Conservation (phyloP, 2,888 invertebrate species). For the Eristalis tenax region DNA sequence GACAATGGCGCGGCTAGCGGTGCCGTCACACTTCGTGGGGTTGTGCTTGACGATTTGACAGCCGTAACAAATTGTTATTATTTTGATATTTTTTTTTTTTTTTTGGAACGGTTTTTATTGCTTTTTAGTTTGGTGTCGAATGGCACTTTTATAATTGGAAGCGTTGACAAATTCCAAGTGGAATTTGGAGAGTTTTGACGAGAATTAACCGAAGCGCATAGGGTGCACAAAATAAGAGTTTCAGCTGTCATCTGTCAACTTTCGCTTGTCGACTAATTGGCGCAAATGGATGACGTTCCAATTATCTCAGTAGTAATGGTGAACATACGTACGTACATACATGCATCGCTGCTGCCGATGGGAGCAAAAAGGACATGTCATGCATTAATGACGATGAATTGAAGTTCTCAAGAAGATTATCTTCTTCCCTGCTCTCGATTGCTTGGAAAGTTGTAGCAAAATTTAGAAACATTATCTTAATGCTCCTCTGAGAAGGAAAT, state of each 20-base stretch:
- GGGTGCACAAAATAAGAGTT: not conserved
- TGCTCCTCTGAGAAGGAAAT: slow-evolving; percentile 57
- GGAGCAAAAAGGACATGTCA: no score
- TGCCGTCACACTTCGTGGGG: slow-evolving; percentile 37
- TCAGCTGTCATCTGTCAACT: slow-evolving; percentile 34
- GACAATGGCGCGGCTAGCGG: not conserved
- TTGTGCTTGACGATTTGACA: slow-evolving; percentile 63
- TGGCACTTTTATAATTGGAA: slow-evolving; percentile 49
- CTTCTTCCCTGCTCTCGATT: not conserved
- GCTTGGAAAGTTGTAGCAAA: not conserved
- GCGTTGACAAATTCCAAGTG: slow-evolving; percentile 2
- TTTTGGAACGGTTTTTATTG: slow-evolving; percentile 32
- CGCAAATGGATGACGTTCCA: slow-evolving; percentile 17
- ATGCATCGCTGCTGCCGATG: no score
- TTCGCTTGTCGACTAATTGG: slow-evolving; percentile 12
- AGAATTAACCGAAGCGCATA: not conserved
- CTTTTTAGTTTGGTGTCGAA: slow-evolving; percentile 46
- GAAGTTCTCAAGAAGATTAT: slow-evolving; percentile 8
- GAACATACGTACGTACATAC: no score
- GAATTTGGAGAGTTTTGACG: slow-evolving; percentile 10
- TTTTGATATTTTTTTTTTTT: slow-evolving; percentile 15
- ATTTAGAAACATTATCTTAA: slow-evolving; percentile 54
- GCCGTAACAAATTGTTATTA: slow-evolving; percentile 59
- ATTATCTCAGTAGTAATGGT: no score
- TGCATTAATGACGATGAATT: no score